Percentiles rank a stretch among this genome's conserved stretches.
phyloP scores from a whole-genome alignment of 64 coral and sea anemone species.

The Actinia tenebrosa region DNA sequence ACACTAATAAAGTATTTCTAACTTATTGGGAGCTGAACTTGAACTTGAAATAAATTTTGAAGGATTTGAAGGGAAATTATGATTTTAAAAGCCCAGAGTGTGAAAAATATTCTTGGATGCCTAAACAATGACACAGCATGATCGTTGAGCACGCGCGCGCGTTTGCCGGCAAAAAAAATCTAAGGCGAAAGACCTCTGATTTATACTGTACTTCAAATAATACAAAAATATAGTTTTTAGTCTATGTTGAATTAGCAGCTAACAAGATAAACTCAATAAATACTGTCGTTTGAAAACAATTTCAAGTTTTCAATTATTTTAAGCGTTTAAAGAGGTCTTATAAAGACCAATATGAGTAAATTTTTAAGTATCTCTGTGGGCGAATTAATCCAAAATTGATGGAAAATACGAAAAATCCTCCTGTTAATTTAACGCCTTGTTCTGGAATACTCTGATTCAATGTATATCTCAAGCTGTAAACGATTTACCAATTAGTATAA shows the following conservation, averaged over 20 bases:
- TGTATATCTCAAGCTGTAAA: background rate
- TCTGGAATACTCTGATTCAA: background rate
- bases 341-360: background rate
- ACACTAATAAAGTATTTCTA: background rate
- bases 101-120: background rate
- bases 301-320: background rate
- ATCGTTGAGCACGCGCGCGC: background rate
- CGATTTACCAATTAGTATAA: background rate
- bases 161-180: background rate
- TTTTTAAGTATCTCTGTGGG: background rate
- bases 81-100: background rate
- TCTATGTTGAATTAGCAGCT: background rate
- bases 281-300: background rate
- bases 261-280: background rate
- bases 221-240: background rate
- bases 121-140: background rate
- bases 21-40: background rate
- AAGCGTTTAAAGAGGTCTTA: background rate
- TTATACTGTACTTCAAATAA: background rate
- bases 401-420: background rate
- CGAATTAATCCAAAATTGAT: conserved; percentile 13
- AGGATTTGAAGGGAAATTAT: background rate
- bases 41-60: background rate
- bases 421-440: background rate
- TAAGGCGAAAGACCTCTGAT: background rate